Percentiles rank a stretch among this genome's conserved stretches.
phyloP scores from a whole-genome alignment of 2,888 invertebrate genomes.

The Acrocera orbiculus region DNA sequence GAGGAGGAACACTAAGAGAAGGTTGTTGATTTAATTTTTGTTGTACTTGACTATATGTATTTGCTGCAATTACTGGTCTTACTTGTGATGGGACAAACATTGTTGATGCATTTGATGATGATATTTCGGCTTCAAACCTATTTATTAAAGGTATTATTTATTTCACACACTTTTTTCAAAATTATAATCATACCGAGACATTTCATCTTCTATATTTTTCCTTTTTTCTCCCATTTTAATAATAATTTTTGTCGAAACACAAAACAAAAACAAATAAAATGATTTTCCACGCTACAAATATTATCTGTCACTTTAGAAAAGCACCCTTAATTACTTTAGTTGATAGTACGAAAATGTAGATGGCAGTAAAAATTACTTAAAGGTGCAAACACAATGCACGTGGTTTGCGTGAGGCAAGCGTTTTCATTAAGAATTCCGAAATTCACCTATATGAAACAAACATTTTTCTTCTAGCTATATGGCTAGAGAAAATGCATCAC shows the following conservation, averaged over 20 bases:
- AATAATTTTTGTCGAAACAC: conserved; percentile 1
- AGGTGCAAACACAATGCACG: too few species aligned
- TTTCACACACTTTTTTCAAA: neutral
- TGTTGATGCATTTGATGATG: conserved; percentile 32
- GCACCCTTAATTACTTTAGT: too few species aligned
- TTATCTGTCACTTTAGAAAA: too few species aligned
- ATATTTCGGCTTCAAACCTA: conserved; percentile 80
- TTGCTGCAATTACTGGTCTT: conserved; percentile 51
- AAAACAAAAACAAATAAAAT: too few species aligned
- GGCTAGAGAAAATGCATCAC: too few species aligned
- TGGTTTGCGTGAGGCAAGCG: too few species aligned
- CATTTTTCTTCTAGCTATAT: too few species aligned
- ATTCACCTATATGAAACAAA: too few species aligned
- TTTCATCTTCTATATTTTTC: conserved; percentile 73
- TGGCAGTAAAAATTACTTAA: too few species aligned
- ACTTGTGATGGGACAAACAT: conserved; percentile 35
- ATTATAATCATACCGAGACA: conserved; percentile 48
- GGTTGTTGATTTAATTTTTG: conserved; percentile 37
- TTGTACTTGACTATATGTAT: conserved; percentile 53
- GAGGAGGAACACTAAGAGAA: conserved; percentile 16
- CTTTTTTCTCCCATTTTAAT: conserved; percentile 26
- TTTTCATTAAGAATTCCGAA: too few species aligned
- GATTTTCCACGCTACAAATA: too few species aligned
- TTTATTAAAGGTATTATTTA: conserved; percentile 13
- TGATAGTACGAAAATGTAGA: too few species aligned